These are phyloP conservation scores for Eilema caniola DNA, from an alignment of 2,888 invertebrate genomes.

Conservation along the genomic window DNA sequence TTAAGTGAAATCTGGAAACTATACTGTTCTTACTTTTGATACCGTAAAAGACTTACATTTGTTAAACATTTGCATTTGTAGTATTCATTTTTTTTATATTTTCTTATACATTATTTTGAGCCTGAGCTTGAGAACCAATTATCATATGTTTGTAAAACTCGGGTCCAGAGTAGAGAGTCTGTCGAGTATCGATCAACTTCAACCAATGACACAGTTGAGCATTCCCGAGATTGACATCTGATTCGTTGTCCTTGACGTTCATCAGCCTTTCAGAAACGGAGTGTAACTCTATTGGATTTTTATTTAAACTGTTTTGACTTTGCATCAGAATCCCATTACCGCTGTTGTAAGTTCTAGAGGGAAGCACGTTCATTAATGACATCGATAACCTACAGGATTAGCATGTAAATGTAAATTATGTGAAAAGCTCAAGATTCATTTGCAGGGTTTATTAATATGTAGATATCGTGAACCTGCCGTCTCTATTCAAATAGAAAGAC, in stretches of 20 bases:
- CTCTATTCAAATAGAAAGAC: background rate
- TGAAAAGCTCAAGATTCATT: constrained; percentile 4
- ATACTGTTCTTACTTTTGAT: constrained; percentile 5
- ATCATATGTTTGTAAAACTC: no score
- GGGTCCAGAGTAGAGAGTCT: no score
- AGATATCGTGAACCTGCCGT: constrained; percentile 1
- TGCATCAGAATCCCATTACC: constrained; percentile 1
- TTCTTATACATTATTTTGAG: background rate
- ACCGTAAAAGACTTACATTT: background rate
- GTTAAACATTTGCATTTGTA: background rate
- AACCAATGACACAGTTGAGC: background rate
- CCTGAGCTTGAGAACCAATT: background rate
- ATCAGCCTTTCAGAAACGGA: background rate
- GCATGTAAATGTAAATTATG: constrained; percentile 1
- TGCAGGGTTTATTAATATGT: constrained; percentile 3
- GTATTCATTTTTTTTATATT: background rate
- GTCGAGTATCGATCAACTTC: background rate
- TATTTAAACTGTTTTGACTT: background rate
- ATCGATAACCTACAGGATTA: constrained; percentile 1
- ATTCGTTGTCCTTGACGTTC: background rate
- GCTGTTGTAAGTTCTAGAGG: background rate
- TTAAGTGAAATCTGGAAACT: constrained; percentile 14
- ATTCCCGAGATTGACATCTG: background rate
- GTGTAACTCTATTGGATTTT: background rate
- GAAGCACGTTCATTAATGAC: background rate